Base-by-base conservation (phyloP, 2,888 invertebrate species). In the Cataglyphis albicans region DNA sequence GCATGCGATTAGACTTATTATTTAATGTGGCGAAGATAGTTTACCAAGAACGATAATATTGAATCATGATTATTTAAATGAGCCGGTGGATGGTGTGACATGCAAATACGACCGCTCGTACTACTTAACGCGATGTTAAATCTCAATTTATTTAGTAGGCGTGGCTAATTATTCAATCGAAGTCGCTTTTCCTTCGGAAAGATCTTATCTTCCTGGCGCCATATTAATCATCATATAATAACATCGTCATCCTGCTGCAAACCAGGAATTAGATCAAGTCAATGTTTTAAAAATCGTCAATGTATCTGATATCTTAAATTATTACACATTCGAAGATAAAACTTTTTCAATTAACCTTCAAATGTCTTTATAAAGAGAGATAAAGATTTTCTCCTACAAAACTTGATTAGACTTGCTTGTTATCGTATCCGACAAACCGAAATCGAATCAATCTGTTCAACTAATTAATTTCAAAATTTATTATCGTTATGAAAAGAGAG, bases 141-240 rank as follows among this genome's bases (percentile, higher is more conserved):
- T 76, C 38, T 52, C 52, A 76, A 76, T 67, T 76, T 55, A 67
- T 76, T 52, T 67, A 10, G 67, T 38, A n/a, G 67, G 67, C 38
- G 76, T 67, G 76, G 68, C 25, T 38, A 65, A 75, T 76, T 67
- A 76, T 76, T 76, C 65, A 76, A 55, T 76, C 76, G 25, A 25
- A 75, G 38, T 55, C 5, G 67, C 38, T 76, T 76, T 76, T 55
- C 38, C 52, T 52, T 67, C 38, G 15, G 64, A 64, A 75, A 63
- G 74, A 76, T 67, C 55, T 67, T 76, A 41, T 76, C 76, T 67
- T 55, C n/a, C 15, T 18, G 41, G 63, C 32, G 44, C 32, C 44
- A 35, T n/a, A 67, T 76, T 76, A 75, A 75, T 61, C 74, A 64
- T 38, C 68, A 15, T 38, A 29, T 38, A 67, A 67, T 67, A 76